Conservation (phyloP, 2,797 vertebrate species). For the Sebastes umbrosus region DNA sequence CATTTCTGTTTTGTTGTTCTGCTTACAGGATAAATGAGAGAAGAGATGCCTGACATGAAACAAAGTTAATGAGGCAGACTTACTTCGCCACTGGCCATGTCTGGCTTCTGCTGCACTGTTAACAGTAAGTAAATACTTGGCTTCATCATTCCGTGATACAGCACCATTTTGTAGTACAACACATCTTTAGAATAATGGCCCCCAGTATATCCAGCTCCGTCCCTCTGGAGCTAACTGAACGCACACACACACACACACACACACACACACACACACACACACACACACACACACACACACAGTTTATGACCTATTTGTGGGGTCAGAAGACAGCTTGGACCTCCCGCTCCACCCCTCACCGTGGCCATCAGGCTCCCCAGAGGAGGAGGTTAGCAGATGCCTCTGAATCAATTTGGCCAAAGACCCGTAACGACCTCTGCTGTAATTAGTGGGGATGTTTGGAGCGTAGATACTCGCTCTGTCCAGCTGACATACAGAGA, state of each 20-base stretch:
- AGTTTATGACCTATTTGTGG: conserved; percentile 45
- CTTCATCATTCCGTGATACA: neutral
- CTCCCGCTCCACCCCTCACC: conserved; percentile 4
- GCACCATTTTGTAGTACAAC: neutral
- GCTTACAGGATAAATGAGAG: neutral
- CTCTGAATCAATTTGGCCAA: conserved; percentile 68
- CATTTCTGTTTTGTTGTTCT: conserved; percentile 10
- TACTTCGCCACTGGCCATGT: neutral
- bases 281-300: neutral
- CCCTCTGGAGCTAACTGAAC: conserved; percentile 13
- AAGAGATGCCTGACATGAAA: neutral
- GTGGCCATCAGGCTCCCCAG: conserved; percentile 28
- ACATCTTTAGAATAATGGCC: conserved; percentile 25
- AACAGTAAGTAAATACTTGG: neutral
- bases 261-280: neutral
- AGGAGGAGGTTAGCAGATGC: conserved; percentile 68
- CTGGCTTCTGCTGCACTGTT: neutral
- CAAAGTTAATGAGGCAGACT: conserved; percentile 1
- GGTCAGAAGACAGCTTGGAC: conserved; percentile 29
- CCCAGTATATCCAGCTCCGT: neutral
- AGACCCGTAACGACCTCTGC: conserved; percentile 56
- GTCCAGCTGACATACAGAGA: conserved; percentile 1
- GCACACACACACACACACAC: neutral
- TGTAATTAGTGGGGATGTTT: conserved; percentile 50
- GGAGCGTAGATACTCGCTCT: neutral